Conservation (phyloP, 2,888 invertebrate species). For the Apamea sordens region DNA sequence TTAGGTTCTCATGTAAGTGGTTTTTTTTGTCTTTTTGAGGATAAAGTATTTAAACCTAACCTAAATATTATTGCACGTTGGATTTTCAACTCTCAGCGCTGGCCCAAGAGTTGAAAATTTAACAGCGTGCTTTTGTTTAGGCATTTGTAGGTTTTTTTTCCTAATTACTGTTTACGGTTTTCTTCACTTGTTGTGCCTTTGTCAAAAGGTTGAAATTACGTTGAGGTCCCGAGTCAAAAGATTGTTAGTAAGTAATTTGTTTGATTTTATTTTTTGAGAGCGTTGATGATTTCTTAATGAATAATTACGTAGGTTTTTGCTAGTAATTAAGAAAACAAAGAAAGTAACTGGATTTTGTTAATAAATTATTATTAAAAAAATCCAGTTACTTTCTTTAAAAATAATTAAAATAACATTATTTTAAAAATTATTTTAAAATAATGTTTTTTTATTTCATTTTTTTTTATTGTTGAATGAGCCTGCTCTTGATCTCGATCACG, state of each 20-base stretch:
- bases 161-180: neutral
- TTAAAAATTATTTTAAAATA: too few species aligned
- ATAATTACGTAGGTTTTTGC: too few species aligned
- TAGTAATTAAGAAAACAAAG: neutral
- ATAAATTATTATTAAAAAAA: too few species aligned
- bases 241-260: neutral
- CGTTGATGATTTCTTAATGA: neutral
- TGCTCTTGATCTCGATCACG: too few species aligned
- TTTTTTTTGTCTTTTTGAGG: too few species aligned
- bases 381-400: too few species aligned
- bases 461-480: too few species aligned
- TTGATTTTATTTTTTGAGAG: neutral
- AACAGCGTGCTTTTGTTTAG: neutral
- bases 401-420: too few species aligned
- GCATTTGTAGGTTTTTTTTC: neutral
- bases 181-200: neutral
- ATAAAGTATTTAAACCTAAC: neutral
- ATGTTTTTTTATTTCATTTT: too few species aligned
- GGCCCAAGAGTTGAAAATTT: neutral
- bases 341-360: too few species aligned
- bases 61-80: neutral
- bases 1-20: too few species aligned
- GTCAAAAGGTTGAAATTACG: neutral
- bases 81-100: neutral
- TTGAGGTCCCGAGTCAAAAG: neutral